Percentiles rank a stretch among this genome's conserved stretches.
phyloP scores from a whole-genome alignment of 2,797 vertebrate species.

The Liasis olivaceus region DNA sequence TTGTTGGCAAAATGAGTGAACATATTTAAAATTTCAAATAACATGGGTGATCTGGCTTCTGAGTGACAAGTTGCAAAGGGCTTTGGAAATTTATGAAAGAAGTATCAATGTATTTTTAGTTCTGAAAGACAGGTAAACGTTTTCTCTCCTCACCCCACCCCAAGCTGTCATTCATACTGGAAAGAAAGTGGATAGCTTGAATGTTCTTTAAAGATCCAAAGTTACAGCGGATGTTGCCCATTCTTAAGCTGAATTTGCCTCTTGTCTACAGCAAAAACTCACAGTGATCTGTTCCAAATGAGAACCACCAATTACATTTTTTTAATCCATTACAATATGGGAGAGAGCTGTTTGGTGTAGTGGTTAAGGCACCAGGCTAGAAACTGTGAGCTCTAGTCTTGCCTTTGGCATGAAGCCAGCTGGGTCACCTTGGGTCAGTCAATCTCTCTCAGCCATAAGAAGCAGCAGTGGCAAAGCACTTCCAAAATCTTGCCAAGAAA shows the following conservation, averaged over 20 bases:
- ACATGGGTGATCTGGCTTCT: slow-evolving; percentile 50
- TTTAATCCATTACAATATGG: no score
- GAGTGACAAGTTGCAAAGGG: slow-evolving; percentile 43
- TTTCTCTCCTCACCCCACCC: no score
- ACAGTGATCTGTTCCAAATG: no score
- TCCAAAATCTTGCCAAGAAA: no score
- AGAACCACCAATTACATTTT: no score
- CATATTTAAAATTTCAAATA: slow-evolving; percentile 49
- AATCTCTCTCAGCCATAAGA: not conserved
- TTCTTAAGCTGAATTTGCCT: not conserved
- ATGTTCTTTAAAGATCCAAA: accelerated
- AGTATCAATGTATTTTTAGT: slow-evolving; percentile 25
- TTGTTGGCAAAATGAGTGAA: slow-evolving; percentile 45
- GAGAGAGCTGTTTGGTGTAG: not conserved
- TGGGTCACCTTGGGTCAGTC: not conserved
- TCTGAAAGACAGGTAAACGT: not conserved
- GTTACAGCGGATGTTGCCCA: not conserved
- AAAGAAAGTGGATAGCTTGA: not conserved
- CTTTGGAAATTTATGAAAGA: slow-evolving; percentile 11
- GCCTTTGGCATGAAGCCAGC: not conserved
- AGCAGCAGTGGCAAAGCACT: no score
- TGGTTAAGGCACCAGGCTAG: not conserved
- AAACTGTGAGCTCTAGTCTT: not conserved
- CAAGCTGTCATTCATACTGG: not conserved
- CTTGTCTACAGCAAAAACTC: no score